phyloP scores from a whole-genome alignment of 2,888 invertebrate genomes.

The Eustalomyia histrio region DNA sequence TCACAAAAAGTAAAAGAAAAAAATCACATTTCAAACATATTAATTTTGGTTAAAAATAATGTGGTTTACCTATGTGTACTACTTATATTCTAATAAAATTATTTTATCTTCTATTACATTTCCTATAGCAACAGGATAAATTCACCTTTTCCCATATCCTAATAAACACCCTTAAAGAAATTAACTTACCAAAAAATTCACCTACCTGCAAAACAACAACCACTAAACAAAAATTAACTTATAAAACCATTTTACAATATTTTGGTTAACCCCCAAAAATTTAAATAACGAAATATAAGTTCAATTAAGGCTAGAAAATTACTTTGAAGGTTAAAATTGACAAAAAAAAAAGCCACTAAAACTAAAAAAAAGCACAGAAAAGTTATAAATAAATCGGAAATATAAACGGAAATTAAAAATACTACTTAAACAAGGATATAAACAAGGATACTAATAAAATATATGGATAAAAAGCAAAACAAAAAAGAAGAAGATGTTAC shows the following conservation, averaged over 20 bases:
- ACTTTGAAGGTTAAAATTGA: slow-evolving; percentile 62
- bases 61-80: too few species aligned
- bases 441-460: slow-evolving; percentile 40
- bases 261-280: slow-evolving; percentile 62
- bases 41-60: too few species aligned
- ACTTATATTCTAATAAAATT: too few species aligned
- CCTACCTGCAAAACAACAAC: background rate
- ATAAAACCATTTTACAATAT: slow-evolving; percentile 19
- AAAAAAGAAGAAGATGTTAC: slow-evolving; percentile 23
- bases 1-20: too few species aligned
- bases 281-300: slow-evolving; percentile 52
- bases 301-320: slow-evolving; percentile 61
- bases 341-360: slow-evolving; percentile 16
- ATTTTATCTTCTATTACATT: background rate
- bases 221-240: slow-evolving; percentile 35
- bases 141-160: slow-evolving; percentile 29
- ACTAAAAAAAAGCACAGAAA: slow-evolving; percentile 46
- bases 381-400: slow-evolving; percentile 73
- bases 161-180: slow-evolving; percentile 28
- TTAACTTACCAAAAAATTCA: slow-evolving; percentile 14
- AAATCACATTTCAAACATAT: too few species aligned
- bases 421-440: slow-evolving; percentile 57
- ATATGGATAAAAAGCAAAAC: slow-evolving; percentile 24
- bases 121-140: background rate
- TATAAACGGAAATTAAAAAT: slow-evolving; percentile 77